Evolutionary conservation across 2,888 invertebrate species (phyloP), one percentile per base, ranked within the genome.

Genomic region (Schrankia costaestrigalis): DNA sequence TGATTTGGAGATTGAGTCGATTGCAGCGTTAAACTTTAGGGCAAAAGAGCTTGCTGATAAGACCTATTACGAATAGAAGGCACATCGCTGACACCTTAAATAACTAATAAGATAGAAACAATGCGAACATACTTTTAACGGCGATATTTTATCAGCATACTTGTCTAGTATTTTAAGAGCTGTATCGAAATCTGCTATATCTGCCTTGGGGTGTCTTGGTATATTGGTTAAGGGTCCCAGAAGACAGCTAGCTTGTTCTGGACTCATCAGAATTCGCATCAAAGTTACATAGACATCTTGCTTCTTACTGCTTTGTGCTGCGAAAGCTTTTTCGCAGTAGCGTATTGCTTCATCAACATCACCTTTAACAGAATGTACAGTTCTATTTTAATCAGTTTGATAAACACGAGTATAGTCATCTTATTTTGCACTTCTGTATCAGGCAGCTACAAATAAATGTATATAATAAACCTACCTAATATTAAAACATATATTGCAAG

Each of bases 401-500:
- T n/a, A n/a, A n/a, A n/a, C n/a, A n/a, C n/a, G n/a, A n/a, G n/a
- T n/a, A n/a, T n/a, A n/a, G n/a, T n/a, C n/a, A n/a, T n/a, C n/a
- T n/a, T n/a, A n/a, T n/a, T n/a, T n/a, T n/a, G n/a, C n/a, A n/a
- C n/a, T n/a, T n/a, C n/a, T n/a, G n/a, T n/a, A n/a, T n/a, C n/a
- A n/a, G n/a, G n/a, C n/a, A n/a, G n/a, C n/a, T n/a, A n/a, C n/a
- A n/a, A n/a, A n/a, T n/a, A n/a, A 18, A 18, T n/a, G n/a, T n/a
- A 2, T 18, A 18, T 18, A 2, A 17, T 13, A 18, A 52, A n/a
- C 70, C 63, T 56, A 89, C 89, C 93, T 37, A 99, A 87, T 17
- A 97, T 92, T 61, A 95, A 93, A 11, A 98, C 92, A 74, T 98
- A 98, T 64, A 99, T 96, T 1, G 95, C 93, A 26, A 99, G 84